Conservation (phyloP, 2,797 vertebrate genomes). For the Psittacula echo region DNA sequence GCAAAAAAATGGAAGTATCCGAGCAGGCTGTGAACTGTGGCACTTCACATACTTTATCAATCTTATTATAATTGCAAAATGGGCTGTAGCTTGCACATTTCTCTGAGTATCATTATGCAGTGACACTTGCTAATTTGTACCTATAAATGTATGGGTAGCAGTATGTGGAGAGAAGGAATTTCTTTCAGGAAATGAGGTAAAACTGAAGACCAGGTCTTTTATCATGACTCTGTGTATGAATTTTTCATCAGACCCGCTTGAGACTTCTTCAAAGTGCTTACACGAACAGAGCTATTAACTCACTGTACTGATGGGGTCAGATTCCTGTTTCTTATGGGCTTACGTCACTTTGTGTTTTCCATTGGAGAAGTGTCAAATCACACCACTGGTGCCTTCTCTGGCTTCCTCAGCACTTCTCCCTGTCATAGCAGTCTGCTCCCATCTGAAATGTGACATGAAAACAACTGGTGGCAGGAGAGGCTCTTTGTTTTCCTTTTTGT, state of each 20-base stretch:
- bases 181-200: background rate
- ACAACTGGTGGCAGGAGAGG: background rate
- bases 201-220: background rate
- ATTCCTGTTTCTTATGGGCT: background rate
- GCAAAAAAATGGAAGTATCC: background rate
- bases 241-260: background rate
- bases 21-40: background rate
- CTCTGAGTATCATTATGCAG: background rate
- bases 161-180: background rate
- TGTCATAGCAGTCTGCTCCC: background rate
- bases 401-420: background rate
- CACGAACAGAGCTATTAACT: background rate
- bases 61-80: background rate
- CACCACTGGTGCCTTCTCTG: background rate
- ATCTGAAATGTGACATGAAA: background rate
- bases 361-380: background rate
- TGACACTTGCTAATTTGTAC: background rate
- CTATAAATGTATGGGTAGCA: background rate
- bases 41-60: background rate
- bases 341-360: background rate
- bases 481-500: background rate
- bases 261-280: background rate
- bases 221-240: accelerated
- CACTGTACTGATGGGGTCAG: background rate
- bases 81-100: background rate